These are phyloP conservation scores for Eupeodes latifasciatus DNA, from an alignment of 2,888 invertebrate genomes.

Conservation along the genomic window DNA sequence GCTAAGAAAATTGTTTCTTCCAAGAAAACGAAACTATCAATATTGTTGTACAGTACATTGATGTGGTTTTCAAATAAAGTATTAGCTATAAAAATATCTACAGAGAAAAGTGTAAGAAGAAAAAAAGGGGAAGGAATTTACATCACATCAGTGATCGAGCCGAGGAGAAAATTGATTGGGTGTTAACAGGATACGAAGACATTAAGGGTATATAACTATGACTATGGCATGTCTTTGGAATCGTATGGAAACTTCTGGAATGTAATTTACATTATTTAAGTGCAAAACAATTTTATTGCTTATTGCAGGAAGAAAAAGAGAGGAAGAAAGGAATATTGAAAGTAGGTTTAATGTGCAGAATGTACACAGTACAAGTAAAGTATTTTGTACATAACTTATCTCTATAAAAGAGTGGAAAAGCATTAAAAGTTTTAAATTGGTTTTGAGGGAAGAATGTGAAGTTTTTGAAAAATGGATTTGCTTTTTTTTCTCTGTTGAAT, in stretches of 20 bases:
- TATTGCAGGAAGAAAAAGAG: background rate
- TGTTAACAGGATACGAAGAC: constrained; percentile 42
- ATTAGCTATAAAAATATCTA: background rate
- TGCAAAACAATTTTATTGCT: constrained; percentile 8
- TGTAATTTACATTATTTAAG: constrained; percentile 20
- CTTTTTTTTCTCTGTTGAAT: too few species aligned
- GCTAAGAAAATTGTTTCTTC: constrained; percentile 29
- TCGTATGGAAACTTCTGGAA: background rate
- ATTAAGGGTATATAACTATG: constrained; percentile 4
- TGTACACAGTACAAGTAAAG: too few species aligned
- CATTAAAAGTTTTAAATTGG: too few species aligned
- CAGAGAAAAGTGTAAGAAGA: too few species aligned
- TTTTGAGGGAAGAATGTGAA: too few species aligned
- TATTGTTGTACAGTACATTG: constrained; percentile 23
- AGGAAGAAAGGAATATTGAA: background rate
- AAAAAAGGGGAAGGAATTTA: background rate
- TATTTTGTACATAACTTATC: too few species aligned
- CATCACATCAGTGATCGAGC: background rate
- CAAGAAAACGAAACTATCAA: constrained; percentile 3
- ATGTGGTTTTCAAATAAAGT: background rate
- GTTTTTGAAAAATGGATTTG: too few species aligned
- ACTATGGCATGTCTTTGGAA: too few species aligned
- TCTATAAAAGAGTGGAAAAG: too few species aligned
- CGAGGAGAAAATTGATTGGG: constrained; percentile 47
- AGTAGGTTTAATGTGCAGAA: background rate